Base-by-base conservation (phyloP, 2,797 vertebrate species). In the Pampus argenteus region DNA sequence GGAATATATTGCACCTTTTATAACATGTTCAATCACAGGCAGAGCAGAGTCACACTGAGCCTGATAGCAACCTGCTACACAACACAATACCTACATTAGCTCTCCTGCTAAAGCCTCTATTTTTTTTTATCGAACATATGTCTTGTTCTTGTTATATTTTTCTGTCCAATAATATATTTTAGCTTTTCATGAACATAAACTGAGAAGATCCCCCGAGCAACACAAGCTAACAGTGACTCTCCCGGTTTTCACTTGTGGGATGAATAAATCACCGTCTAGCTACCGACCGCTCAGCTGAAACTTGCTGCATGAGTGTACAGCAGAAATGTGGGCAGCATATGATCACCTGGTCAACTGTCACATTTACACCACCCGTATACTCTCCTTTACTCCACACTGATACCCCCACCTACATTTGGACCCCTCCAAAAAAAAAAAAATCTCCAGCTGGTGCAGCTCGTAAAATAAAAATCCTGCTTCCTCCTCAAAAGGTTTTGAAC, bases 401-500 rank as follows among this genome's bases (percentile, higher is more conserved):
- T 49, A 68, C 50, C 56, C 5, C 4, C 1, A 1, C 28, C 25
- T 49, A 28, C 26, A 5, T 2, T 40, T 62, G 17, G 4, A 3
- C 23, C 54, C 18, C 25, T 11, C n/a, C 9, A 25, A 8, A 31
- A 44, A 64, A 44, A 25, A 8, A 31, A 44, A 64, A 44, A 13
- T 4, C 29, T 71, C 60, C 75, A 78, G 62, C 61, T 68, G 66
- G 49, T 40, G 54, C 34, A 31, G 58, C 68, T 76, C 1, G 26
- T 78, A 49, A 81, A 81, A 81, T 50, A 34, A 54, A 66, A 78
- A 78, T 9, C n/a, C 49, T 6, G 54, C 49, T 56, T 70, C 73
- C 25, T 62, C 8, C 42, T 31, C n/a, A 25, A 38, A 52, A 1
- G 44, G 4, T 15, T 28, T 11, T 36, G 5, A 36, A 11, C 69